phyloP scores from a whole-genome alignment of 2,888 invertebrate genomes.

The Cheilosia urbana region DNA sequence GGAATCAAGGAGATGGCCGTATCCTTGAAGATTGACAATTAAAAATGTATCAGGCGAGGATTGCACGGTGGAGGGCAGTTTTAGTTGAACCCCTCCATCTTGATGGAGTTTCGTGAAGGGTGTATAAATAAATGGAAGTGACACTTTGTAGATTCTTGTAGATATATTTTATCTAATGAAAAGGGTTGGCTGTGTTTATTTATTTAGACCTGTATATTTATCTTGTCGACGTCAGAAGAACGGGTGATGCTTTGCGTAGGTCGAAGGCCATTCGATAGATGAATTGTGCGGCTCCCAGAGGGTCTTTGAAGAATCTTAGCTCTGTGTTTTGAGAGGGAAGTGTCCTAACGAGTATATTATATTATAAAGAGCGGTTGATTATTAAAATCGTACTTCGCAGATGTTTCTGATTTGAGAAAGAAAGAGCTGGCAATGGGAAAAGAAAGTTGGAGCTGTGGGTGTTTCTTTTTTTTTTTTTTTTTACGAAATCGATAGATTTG shows the following conservation, averaged over 20 bases:
- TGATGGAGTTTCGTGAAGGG: slow-evolving; percentile 37
- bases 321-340: slow-evolving; percentile 21
- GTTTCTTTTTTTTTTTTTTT: too few species aligned
- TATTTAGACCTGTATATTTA: slow-evolving; percentile 50
- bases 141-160: slow-evolving; percentile 47
- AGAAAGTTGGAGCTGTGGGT: background rate
- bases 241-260: background rate
- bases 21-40: slow-evolving; percentile 58
- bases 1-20: slow-evolving; percentile 28
- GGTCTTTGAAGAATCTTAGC: background rate
- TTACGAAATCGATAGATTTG: too few species aligned
- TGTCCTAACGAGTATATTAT: slow-evolving; percentile 44
- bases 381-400: slow-evolving; percentile 49
- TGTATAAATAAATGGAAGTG: slow-evolving; percentile 54
- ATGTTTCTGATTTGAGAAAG: slow-evolving; percentile 11
- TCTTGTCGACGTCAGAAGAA: background rate
- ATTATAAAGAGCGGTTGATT: slow-evolving; percentile 41
- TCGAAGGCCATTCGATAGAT: slow-evolving; percentile 2
- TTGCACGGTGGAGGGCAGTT: slow-evolving; percentile 12
- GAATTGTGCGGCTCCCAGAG: slow-evolving; percentile 5
- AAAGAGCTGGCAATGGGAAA: background rate
- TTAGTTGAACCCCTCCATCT: slow-evolving; percentile 14
- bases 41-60: slow-evolving; percentile 55
- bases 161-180: slow-evolving; percentile 61
- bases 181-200: slow-evolving; percentile 60